Base-by-base conservation (phyloP, 1,140 invertebrate genomes). In the Drosophila pandora region DNA sequence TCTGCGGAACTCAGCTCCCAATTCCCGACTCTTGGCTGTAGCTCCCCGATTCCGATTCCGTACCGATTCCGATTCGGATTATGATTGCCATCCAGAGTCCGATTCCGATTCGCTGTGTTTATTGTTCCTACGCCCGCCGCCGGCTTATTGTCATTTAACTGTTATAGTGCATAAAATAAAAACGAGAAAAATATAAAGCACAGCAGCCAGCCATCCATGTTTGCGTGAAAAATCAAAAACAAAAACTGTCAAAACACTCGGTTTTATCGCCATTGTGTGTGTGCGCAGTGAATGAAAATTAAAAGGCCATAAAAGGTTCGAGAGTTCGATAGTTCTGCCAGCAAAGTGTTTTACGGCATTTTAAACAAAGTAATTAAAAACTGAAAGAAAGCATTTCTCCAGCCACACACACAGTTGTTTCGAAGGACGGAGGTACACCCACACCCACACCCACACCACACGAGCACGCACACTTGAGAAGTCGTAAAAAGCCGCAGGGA, bases 91-190 rank as follows among this genome's bases (percentile, higher is more conserved):
- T 52, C 41, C 55, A 67, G 61, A 71, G 62, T 63, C 22, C 39
- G 52, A 55, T 39, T 76, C 59, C 70, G 76, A 52, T 32, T 62
- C 65, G 65, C 70, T 34, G 72, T 79, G 79, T 81, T 83, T 83
- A 78, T 81, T 77, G 76, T 82, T 80, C 77, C 73, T 54, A 74
- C 62, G 73, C 53, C 21, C 60, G 69, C 79, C 52, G 48, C 68
- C 65, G 76, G 88, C 90, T 84, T 89, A 90, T 90, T 90, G 89
- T 90, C 83, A 79, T 74, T 90, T 81, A 81, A 90, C 69, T 78
- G 88, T 90, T 88, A 83, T 79, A 79, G 83, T 76, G 79, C 79
- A 76, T 80, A 59, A 64, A 54, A 68, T 39, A 47, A 22, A 47
- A 47, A 23, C 22, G 12, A 45, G 13, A 55, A 30, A 56, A 6